Conservation (phyloP, 2,888 invertebrate species). For the Tricholauxania praeusta region DNA sequence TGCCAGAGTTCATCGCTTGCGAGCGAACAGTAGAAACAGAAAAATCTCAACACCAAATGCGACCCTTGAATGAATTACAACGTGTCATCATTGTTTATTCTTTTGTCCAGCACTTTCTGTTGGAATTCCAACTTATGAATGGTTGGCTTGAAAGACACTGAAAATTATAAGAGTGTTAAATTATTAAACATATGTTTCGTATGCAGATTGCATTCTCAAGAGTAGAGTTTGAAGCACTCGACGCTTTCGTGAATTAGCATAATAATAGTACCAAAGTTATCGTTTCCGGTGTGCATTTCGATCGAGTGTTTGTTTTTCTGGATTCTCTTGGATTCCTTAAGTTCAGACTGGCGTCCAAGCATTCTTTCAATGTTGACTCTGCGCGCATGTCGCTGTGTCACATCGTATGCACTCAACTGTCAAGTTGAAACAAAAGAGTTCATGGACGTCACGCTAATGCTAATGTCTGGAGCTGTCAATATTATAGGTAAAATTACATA, state of each 20-base stretch:
- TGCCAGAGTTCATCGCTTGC: too few species aligned
- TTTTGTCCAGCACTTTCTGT: constrained; percentile 44
- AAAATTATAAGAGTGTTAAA: constrained; percentile 35
- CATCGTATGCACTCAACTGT: constrained; percentile 12
- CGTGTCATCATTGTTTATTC: constrained; percentile 63
- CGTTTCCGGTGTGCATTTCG: constrained; percentile 49
- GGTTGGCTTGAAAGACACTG: constrained; percentile 5
- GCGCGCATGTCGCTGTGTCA: not conserved
- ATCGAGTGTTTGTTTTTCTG: constrained; percentile 11
- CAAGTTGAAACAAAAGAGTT: constrained; percentile 24
- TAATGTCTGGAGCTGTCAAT: constrained; percentile 1
- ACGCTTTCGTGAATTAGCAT: constrained; percentile 51
- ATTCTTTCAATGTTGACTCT: not conserved
- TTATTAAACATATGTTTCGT: constrained; percentile 38
- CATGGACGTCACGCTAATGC: not conserved
- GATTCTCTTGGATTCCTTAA: not conserved
- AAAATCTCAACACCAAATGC: not conserved
- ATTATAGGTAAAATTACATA: too few species aligned
- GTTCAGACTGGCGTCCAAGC: constrained; percentile 10
- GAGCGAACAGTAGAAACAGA: not conserved
- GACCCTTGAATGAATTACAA: constrained; percentile 52
- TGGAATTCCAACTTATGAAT: constrained; percentile 37
- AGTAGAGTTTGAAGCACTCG: constrained; percentile 1
- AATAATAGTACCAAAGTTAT: constrained; percentile 51
- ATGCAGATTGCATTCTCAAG: constrained; percentile 38